Base-by-base conservation (phyloP, 2,888 invertebrate species). In the Thymelicus sylvestris region DNA sequence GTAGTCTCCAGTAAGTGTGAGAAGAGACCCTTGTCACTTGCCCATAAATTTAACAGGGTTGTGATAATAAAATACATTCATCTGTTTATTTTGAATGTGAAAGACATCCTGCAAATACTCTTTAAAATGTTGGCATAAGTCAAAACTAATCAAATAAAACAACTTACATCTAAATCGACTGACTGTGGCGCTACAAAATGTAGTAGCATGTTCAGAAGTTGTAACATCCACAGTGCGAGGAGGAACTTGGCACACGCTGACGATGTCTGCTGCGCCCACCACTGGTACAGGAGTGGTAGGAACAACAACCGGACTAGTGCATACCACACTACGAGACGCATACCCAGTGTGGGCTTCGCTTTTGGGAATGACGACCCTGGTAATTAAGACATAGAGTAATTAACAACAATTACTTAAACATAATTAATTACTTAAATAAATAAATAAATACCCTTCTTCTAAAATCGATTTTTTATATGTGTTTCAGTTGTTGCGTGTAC, bases 221-320 rank as follows among this genome's bases (percentile, higher is more conserved):
- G 98, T 76, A 97, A 92, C 65, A 95, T 80, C 93, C 98, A 98
- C 41, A 98, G 89, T n/a, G 95, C 89, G 39, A 97, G 91, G 70
- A 98, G 95, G 77, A 98, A 94, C 72, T 94, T 91, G 83, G 97
- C 97, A 76, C 97, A 96, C 74, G 95, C 94, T 6, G 95, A 92
- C 7, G 98, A 97, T 7, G 98, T 98, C 90, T 98, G 98, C 81
- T 96, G 96, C 50, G 96, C 95, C 98, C 98, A 99, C 98, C 98
- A 99, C 86, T 95, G 95, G 83, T 96, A 95, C 83, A 97, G 96
- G 19, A 97, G 94, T 5, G 99, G 99, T 71, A 99, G 94, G 83
- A 99, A 95, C 68, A 98, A 83, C 63, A 98, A 96, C 67, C 98
- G 95, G 73, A 97, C 94, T 66, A 98, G 94, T 7, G 98, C 98